phyloP scores from a whole-genome alignment of 2,888 invertebrate genomes.

The Dynastes maya region DNA sequence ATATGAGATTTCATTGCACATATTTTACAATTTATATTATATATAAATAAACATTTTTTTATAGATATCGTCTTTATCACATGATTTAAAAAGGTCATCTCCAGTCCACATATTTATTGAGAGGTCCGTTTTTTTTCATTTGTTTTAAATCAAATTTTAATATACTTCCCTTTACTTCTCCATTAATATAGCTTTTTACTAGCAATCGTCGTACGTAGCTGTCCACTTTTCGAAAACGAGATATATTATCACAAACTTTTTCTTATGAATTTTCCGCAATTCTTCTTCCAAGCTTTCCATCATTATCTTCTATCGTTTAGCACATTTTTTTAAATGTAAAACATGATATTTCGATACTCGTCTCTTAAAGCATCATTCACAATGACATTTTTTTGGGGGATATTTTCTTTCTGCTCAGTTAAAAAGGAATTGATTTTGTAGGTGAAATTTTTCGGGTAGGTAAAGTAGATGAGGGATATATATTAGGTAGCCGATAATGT shows the following conservation, averaged over 20 bases:
- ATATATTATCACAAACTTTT: conserved; percentile 50
- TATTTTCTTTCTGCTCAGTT: conserved; percentile 7
- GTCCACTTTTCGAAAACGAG: conserved; percentile 36
- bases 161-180: conserved; percentile 17
- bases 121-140: conserved; percentile 26
- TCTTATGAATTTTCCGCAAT: conserved; percentile 20
- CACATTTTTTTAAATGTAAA: conserved; percentile 11
- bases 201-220: neutral
- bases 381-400: neutral
- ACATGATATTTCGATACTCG: conserved; percentile 25
- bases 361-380: neutral
- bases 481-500: conserved; percentile 33
- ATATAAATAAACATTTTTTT: conserved; percentile 60
- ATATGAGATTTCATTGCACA: conserved; percentile 62
- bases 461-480: neutral
- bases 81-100: conserved; percentile 62
- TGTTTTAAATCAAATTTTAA: conserved; percentile 28
- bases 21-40: conserved; percentile 59
- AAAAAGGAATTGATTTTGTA: conserved; percentile 6
- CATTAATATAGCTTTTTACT: neutral
- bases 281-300: conserved; percentile 10
- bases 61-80: conserved; percentile 69
- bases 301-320: conserved; percentile 32
- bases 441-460: neutral
- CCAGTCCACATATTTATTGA: conserved; percentile 44